phyloP scores from a whole-genome alignment of 2,113 vertebrate species.

The Oncorhynchus nerka region DNA sequence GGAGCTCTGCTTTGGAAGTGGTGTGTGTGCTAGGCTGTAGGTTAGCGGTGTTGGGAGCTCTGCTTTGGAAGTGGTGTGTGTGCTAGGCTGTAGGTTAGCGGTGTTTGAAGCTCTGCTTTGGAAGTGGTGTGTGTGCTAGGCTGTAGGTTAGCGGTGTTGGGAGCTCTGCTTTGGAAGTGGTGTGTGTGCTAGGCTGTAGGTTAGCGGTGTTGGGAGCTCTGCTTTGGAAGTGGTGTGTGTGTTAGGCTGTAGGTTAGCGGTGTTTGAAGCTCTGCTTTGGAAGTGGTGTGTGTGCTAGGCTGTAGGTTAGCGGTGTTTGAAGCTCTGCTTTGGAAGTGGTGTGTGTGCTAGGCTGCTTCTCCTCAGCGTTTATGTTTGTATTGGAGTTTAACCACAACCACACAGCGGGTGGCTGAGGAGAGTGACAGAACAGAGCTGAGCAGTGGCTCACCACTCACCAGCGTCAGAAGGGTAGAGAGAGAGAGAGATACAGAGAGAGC shows the following conservation, averaged over 20 bases:
- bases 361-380: slow-evolving; percentile 50
- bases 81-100: too few species aligned
- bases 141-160: too few species aligned
- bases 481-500: not conserved
- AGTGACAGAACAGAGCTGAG: not conserved
- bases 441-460: not conserved
- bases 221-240: not conserved
- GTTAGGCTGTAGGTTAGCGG: too few species aligned
- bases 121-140: too few species aligned
- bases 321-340: not conserved
- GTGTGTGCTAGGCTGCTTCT: slow-evolving; percentile 1
- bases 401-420: not conserved
- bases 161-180: too few species aligned
- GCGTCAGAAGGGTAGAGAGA: not conserved
- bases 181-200: too few species aligned
- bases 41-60: too few species aligned
- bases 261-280: not conserved
- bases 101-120: not conserved
- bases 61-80: too few species aligned
- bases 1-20: too few species aligned
- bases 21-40: too few species aligned
- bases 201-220: too few species aligned
- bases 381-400: slow-evolving; percentile 15
- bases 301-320: too few species aligned
- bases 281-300: not conserved